These are phyloP conservation scores for Phalacrocorax pelagicus DNA, from an alignment of 2,113 vertebrate species.

Conservation along the genomic window DNA sequence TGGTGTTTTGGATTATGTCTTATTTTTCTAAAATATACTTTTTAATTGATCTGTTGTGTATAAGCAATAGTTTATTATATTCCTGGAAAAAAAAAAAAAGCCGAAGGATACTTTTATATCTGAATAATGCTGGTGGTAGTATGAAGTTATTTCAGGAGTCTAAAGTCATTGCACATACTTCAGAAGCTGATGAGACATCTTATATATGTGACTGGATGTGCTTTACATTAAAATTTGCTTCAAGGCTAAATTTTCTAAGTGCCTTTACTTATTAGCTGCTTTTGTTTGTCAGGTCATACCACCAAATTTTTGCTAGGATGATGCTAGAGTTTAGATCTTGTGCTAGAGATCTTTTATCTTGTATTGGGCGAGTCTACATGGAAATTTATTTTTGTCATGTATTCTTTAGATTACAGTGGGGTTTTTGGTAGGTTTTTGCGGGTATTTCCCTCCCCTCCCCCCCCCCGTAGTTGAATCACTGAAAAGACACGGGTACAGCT, in stretches of 20 bases:
- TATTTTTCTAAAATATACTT: background rate
- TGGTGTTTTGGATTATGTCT: background rate
- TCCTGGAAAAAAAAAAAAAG: background rate
- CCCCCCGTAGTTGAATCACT: background rate
- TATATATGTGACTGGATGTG: background rate
- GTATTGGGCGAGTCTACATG: background rate
- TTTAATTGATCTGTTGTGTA: background rate
- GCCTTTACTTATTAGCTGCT: background rate
- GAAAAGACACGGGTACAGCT: background rate
- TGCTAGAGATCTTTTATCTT: background rate
- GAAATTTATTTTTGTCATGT: background rate
- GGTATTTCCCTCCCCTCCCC: no score
- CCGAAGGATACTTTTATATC: background rate
- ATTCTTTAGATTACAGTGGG: background rate
- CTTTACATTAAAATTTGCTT: background rate
- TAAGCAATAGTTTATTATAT: background rate
- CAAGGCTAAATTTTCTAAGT: background rate
- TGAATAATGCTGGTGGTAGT: background rate
- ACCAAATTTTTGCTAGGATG: background rate
- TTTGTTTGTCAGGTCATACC: background rate
- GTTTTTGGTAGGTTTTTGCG: background rate
- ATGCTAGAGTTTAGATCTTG: background rate
- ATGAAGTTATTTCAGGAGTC: background rate
- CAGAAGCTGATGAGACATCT: background rate
- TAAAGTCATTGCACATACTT: background rate